Conservation (phyloP, 2,797 vertebrate genomes). For the Neosilurus hyrtlii region DNA sequence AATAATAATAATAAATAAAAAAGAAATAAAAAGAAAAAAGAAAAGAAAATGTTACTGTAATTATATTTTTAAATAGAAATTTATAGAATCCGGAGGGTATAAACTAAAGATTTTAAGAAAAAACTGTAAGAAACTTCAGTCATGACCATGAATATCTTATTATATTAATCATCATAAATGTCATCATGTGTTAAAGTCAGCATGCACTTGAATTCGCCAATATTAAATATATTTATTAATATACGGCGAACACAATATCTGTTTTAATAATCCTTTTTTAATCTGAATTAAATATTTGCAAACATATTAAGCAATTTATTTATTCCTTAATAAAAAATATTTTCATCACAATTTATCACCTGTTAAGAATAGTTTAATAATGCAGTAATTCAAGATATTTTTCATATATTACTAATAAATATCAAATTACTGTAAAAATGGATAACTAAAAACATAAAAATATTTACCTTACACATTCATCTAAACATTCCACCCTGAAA, state of each 20-base stretch:
- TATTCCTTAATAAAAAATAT: neutral
- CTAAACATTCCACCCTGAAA: neutral
- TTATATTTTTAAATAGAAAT: neutral
- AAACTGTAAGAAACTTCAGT: too few relatives aligned
- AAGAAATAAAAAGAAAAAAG: neutral
- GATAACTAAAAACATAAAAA: neutral
- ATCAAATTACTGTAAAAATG: neutral
- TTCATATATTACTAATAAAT: neutral
- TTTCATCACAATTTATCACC: neutral
- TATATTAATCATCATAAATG: neutral
- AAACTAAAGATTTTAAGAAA: neutral
- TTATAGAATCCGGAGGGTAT: neutral
- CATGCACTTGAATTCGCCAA: neutral
- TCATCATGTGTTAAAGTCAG: neutral
- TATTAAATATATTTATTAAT: neutral
- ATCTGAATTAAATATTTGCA: neutral
- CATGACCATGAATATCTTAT: neutral
- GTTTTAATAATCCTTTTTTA: neutral
- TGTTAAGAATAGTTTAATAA: neutral
- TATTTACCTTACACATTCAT: neutral
- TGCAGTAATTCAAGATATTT: neutral
- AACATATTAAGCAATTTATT: neutral
- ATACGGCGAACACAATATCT: neutral
- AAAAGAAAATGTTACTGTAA: neutral
- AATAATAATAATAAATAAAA: too few relatives aligned